Evolutionary conservation across 2,888 invertebrate genomes (phyloP), one percentile per base, ranked within the genome.

Genomic region (Toxonevra muliebris): DNA sequence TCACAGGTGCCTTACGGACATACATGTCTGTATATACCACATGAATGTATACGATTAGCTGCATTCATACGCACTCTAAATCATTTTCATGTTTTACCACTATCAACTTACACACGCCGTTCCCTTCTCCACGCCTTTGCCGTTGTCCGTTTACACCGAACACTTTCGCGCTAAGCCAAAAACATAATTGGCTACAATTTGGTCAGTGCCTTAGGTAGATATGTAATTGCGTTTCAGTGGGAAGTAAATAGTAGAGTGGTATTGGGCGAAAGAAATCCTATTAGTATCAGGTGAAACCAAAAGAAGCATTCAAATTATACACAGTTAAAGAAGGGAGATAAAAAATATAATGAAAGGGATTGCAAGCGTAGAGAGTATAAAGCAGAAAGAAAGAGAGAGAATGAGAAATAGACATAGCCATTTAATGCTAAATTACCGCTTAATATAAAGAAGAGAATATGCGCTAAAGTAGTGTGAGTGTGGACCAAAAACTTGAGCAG

Each of bases 401-500:
- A 11, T 5, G 15, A 13, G n/a, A 5, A 8, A 48, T 48, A 13
- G 45, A 45, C 45, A 45, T 45, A 13, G n/a, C 11, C 48, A 48
- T 48, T 48, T 48, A 48, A 48, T 48, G 48, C 48, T 48, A 48
- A 48, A 48, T 48, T 48, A 48, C 48, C 48, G 48, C 48, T 48
- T 48, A 48, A 48, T 48, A 10, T 30, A 30, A 7, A 7, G 30
- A 30, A 7, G 7, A 30, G 2, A 30, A 7, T 30, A 30, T 30
- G 30, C 30, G 7, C 30, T 30, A 7, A 30, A 2, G 30, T 30
- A 2, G 30, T 30, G 30, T 30, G 7, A 30, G 30, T 4, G 30
- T 30, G 30, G 30, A 30, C 7, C 2, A 30, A 30, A 30, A 30
- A 30, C 2, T 30, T 30, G 2, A 30, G 30, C 30, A 30, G 7